phyloP scores from a whole-genome alignment of 2,797 vertebrate genomes.

The Liasis olivaceus region DNA sequence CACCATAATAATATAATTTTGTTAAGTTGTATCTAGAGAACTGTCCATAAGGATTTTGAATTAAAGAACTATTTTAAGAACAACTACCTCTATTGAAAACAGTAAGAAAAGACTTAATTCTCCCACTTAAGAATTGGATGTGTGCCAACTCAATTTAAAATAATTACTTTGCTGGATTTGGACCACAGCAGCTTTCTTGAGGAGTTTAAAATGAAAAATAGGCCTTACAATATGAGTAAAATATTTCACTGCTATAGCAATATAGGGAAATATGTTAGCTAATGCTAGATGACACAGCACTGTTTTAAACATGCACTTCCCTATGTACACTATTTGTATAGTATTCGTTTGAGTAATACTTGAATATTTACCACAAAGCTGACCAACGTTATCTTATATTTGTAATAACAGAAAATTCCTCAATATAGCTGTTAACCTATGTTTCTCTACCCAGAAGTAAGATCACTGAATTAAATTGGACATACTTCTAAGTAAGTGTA shows the following conservation, averaged over 20 bases:
- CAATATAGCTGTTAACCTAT: neutral
- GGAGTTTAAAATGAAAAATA: neutral
- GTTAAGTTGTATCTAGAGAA: neutral
- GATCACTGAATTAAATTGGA: neutral
- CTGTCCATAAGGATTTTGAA: neutral
- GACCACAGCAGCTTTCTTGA: constrained; percentile 8
- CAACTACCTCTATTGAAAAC: constrained; percentile 7
- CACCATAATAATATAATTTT: constrained; percentile 5
- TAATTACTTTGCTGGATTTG: constrained; percentile 17
- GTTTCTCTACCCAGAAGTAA: neutral
- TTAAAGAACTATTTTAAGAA: constrained; percentile 15
- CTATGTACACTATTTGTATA: neutral
- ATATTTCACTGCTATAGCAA: constrained; percentile 1
- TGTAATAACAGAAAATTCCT: neutral
- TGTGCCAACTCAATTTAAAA: constrained; percentile 28
- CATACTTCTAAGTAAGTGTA: neutral
- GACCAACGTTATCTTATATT: neutral
- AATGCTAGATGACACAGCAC: neutral
- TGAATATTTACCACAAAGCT: neutral
- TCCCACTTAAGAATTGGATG: neutral
- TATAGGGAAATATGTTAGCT: neutral
- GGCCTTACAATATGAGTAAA: neutral
- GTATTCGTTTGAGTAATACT: neutral
- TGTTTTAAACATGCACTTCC: constrained; percentile 4
- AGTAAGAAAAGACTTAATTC: neutral